phyloP scores from a whole-genome alignment of 2,113 vertebrate species.

The Vulpes lagopus region DNA sequence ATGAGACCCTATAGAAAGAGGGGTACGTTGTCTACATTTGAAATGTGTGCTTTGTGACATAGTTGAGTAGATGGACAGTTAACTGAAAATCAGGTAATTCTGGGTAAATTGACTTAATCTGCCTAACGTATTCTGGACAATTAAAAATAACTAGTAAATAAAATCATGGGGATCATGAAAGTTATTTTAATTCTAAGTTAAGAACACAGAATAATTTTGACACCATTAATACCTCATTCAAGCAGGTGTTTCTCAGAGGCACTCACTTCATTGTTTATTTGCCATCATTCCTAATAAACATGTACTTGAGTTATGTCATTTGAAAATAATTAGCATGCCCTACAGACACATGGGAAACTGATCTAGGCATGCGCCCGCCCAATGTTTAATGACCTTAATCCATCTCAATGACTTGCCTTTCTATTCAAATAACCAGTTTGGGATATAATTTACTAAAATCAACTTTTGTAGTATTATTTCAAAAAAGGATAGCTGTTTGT shows the following conservation, averaged over 20 bases:
- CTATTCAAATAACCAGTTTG: constrained; percentile 67
- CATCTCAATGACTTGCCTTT: constrained; percentile 61
- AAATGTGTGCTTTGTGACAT: constrained; percentile 5
- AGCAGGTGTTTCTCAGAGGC: constrained; percentile 47
- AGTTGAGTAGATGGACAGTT: neutral
- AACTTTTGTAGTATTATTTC: constrained; percentile 61
- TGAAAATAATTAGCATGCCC: constrained; percentile 58
- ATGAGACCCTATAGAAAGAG: constrained; percentile 27
- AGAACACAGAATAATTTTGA: constrained; percentile 55
- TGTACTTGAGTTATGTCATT: constrained; percentile 46
- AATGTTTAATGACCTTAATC: constrained; percentile 61
- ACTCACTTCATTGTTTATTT: constrained; percentile 62
- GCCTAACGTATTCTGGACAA: neutral
- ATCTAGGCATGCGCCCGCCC: neutral
- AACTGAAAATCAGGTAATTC: constrained; percentile 51
- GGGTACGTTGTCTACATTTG: neutral
- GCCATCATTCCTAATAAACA: constrained; percentile 59
- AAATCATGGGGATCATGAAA: neutral
- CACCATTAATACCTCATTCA: constrained; percentile 12
- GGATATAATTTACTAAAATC: constrained; percentile 72
- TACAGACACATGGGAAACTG: constrained; percentile 46
- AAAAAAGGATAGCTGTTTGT: constrained; percentile 72
- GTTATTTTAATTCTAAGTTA: constrained; percentile 56
- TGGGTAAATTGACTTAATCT: constrained; percentile 12
- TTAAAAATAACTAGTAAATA: constrained; percentile 54